Evolutionary conservation across 2,888 invertebrate species (phyloP).

Genomic region (Mythimna pallens): DNA sequence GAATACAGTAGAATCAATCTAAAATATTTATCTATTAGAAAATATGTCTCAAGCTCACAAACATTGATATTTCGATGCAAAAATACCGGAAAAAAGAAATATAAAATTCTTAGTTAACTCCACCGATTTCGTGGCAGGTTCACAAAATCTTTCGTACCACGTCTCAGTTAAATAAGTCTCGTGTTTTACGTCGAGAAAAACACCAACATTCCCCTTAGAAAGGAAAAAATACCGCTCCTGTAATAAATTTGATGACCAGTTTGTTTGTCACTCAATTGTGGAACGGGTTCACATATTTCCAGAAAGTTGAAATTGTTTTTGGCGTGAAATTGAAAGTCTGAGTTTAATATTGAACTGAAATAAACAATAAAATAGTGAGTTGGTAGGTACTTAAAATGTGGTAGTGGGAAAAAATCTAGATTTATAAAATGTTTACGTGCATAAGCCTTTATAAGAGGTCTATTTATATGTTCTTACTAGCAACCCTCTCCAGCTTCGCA

Average conservation of each 20-base stretch:
- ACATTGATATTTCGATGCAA: background rate
- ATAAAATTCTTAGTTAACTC: constrained; percentile 29
- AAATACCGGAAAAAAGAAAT: background rate
- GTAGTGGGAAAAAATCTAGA: background rate
- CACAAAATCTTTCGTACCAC: constrained; percentile 44
- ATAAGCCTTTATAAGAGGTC: too few relatives aligned
- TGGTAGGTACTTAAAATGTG: background rate
- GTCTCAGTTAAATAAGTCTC: constrained; percentile 46
- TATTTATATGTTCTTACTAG: too few relatives aligned
- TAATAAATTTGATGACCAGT: constrained; percentile 55
- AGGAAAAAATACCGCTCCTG: constrained; percentile 50
- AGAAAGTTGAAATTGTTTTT: constrained; percentile 1
- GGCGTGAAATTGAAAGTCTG: background rate
- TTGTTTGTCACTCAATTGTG: constrained; percentile 43
- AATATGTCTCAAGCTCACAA: background rate
- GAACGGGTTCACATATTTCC: constrained; percentile 29
- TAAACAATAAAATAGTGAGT: background rate
- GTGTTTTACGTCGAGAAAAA: constrained; percentile 55
- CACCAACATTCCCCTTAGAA: constrained; percentile 53
- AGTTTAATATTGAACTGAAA: too few relatives aligned
- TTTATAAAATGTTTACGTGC: background rate
- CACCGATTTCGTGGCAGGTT: constrained; percentile 23
- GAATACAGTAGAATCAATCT: too few relatives aligned
- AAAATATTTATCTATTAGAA: background rate
- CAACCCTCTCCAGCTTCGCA: too few relatives aligned